Conservation (phyloP, 30 jellyfish, hydroid and myxozoan genomes). For the Pseudorhiza aurosa region DNA sequence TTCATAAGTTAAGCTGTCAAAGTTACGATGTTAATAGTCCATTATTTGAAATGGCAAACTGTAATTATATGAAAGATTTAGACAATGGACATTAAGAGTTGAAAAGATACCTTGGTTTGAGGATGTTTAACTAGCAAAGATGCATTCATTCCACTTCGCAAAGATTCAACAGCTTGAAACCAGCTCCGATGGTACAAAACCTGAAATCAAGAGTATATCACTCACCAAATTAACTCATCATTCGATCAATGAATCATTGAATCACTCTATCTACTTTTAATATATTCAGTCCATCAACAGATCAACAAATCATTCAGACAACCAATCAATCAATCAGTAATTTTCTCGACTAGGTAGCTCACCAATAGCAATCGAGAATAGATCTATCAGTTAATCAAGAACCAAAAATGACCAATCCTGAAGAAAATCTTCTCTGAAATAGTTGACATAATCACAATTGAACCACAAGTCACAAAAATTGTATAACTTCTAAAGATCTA, state of each 20-base stretch:
- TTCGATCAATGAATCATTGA: not conserved
- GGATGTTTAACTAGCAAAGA: conserved; percentile 87
- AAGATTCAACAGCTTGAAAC: conserved; percentile 74
- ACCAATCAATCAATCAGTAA: not conserved
- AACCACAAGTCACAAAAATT: too few species aligned
- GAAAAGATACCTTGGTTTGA: conserved; percentile 67
- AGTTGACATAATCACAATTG: too few species aligned
- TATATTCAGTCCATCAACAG: not conserved
- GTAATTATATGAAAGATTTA: too few species aligned
- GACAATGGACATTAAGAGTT: not conserved
- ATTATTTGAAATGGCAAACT: too few species aligned
- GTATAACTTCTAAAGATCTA: too few species aligned
- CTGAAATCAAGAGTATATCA: conserved; percentile 3
- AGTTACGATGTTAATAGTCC: too few species aligned
- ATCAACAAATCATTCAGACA: not conserved
- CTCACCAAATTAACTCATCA: not conserved
- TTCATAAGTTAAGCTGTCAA: too few species aligned
- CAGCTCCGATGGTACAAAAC: conserved; percentile 86
- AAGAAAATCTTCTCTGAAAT: too few species aligned
- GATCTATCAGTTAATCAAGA: too few species aligned
- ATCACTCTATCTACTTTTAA: not conserved
- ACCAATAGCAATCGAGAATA: too few species aligned
- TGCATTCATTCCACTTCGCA: conserved; percentile 81
- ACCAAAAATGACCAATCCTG: too few species aligned
- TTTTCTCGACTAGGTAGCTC: not conserved